A percentile compares a stretch with the other conserved stretches of the same genome.
Conservation (phyloP, 1,140 invertebrate species). For the Bradysia coprophila region DNA sequence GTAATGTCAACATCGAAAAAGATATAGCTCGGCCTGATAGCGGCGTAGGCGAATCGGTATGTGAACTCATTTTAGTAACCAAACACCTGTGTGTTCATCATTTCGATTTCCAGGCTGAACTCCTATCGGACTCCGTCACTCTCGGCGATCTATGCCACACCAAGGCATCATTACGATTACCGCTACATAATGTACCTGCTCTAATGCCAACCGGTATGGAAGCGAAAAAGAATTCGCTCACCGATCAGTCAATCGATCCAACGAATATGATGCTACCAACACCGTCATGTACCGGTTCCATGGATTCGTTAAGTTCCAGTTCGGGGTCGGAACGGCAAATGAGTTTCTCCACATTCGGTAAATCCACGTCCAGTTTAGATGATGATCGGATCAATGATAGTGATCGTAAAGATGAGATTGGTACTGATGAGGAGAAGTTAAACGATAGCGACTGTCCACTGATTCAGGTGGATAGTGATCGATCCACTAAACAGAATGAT, state of each 20-base stretch:
- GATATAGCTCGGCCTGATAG: not conserved
- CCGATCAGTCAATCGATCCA: not conserved
- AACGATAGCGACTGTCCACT: not conserved
- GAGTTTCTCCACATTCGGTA: conserved; percentile 4
- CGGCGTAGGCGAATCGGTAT: conserved; percentile 4
- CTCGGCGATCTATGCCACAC: conserved; percentile 2
- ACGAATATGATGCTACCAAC: not conserved
- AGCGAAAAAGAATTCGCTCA: not conserved
- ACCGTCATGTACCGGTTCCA: conserved; percentile 5
- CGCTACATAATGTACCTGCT: not conserved
- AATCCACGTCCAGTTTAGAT: not conserved
- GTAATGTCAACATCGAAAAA: not conserved
- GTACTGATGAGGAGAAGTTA: not conserved
- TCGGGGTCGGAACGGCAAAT: not conserved
- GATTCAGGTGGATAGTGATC: not conserved
- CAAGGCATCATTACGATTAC: not conserved
- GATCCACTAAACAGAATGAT: conserved; percentile 2
- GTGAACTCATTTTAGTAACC: not conserved
- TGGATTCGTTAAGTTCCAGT: conserved; percentile 4
- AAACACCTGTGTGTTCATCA: too few species aligned
- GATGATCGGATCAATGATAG: not conserved
- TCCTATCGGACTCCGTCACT: not conserved
- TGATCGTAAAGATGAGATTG: not conserved
- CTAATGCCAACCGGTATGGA: not conserved
- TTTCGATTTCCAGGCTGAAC: not conserved